Conservation (phyloP, 2,797 vertebrate genomes). For the Lepilemur ruficaudatus region DNA sequence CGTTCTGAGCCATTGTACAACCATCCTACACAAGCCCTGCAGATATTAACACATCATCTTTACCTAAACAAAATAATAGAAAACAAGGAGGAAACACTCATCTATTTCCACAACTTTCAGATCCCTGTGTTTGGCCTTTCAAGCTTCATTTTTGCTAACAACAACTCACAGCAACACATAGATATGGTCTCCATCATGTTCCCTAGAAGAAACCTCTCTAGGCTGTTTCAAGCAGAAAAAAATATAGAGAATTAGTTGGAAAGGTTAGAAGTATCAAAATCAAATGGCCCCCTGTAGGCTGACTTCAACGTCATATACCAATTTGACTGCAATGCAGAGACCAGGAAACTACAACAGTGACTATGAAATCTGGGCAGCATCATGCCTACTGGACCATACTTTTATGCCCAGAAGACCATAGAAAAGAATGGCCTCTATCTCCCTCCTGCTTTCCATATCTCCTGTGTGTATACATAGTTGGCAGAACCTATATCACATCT, state of each 20-base stretch:
- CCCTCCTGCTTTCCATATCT: background rate
- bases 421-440: background rate
- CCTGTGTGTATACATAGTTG: background rate
- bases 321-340: background rate
- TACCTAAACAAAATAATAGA: background rate
- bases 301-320: background rate
- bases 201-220: background rate
- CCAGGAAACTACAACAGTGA: background rate
- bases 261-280: background rate
- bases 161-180: background rate
- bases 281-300: background rate
- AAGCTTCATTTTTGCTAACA: background rate
- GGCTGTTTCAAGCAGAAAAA: background rate
- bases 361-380: conserved; percentile 1
- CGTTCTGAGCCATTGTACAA: background rate
- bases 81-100: background rate
- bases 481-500: background rate
- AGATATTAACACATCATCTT: background rate
- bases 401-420: background rate
- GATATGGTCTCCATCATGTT: background rate
- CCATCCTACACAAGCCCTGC: background rate
- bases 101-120: background rate
- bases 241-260: background rate
- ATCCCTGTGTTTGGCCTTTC: background rate
- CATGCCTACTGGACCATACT: background rate